Evolutionary conservation across 2,113 vertebrate genomes (phyloP).

Genomic region (Tautogolabrus adspersus): DNA sequence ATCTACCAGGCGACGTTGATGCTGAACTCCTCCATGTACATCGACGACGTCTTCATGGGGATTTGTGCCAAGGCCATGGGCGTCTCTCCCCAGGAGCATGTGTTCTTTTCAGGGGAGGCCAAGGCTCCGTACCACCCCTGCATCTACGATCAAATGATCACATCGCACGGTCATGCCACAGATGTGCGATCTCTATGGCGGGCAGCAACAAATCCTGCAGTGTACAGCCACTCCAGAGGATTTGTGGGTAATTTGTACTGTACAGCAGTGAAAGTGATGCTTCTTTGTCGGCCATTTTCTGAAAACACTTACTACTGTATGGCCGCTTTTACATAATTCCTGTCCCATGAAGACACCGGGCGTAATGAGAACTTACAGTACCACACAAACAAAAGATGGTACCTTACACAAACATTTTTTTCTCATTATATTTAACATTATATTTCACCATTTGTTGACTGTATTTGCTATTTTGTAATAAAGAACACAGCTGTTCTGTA

Average conservation of each 20-base stretch:
- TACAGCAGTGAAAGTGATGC: conserved; percentile 84
- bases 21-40: conserved; percentile 91
- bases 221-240: conserved; percentile 80
- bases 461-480: conserved; percentile 36
- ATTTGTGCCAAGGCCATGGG: conserved; percentile 92
- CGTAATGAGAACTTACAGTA: background rate
- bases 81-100: conserved; percentile 88
- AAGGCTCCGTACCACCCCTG: conserved; percentile 92
- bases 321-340: conserved; percentile 88
- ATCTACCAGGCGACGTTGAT: conserved; percentile 88
- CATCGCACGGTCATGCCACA: conserved; percentile 89
- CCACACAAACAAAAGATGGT: background rate
- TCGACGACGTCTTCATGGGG: conserved; percentile 98
- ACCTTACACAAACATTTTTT: background rate
- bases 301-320: conserved; percentile 87
- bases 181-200: conserved; percentile 89
- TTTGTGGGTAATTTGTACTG: conserved; percentile 87
- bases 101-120: conserved; percentile 92
- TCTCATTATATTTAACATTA: conserved; percentile 2
- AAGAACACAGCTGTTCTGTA: conserved; percentile 28
- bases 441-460: conserved; percentile 9
- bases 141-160: conserved; percentile 96
- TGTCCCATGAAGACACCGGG: conserved; percentile 5
- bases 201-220: conserved; percentile 83
- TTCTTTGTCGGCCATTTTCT: conserved; percentile 87